Evolutionary conservation across 2,888 invertebrate species (phyloP), one percentile per base, ranked within the genome.

Genomic region (Stenodera caucasica): DNA sequence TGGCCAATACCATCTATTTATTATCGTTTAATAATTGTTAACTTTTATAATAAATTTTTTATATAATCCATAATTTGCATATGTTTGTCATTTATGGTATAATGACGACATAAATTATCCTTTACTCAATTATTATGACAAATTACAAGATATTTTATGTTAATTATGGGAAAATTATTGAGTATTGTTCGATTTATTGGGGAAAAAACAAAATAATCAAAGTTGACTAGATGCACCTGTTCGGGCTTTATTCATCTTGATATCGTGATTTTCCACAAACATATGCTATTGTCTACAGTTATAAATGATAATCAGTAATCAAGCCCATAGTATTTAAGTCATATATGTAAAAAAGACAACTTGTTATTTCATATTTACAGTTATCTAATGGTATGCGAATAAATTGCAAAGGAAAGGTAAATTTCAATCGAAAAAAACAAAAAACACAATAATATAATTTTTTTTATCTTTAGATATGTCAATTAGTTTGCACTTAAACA

Each of bases 301-400:
- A 40, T 40, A 40, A 40, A 40, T 40, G 18, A 9, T 40, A 40
- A 40, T 40, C 40, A 21, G 21, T 40, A 40, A 40, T 40, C 40
- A 40, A 21, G 21, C 11, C 18, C 3, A 40, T 21, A 21, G 40
- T 18, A 18, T 40, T 40, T 40, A 40, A 40, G 11, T 40, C 2
- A 11, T 21, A 18, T 9, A 11, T 40, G 8, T 9, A 40, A 32
- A 32, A 40, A 40, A 40, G 11, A 40, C 21, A 40, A 11, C 18
- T 21, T 37, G 37, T 37, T 40, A 40, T 40, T 40, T 18, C 26
- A 21, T 8, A 18, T 40, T 21, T 40, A 40, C 40, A 21, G 40
- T 21, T 40, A 40, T 2, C 7, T 6, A 8, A 40, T 14, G 1
- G 1, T 40, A 40, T 21, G 18, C 4, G 11, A 21, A 40, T 21